Conservation (phyloP, 2,113 vertebrate genomes). For the Mobula hypostoma region DNA sequence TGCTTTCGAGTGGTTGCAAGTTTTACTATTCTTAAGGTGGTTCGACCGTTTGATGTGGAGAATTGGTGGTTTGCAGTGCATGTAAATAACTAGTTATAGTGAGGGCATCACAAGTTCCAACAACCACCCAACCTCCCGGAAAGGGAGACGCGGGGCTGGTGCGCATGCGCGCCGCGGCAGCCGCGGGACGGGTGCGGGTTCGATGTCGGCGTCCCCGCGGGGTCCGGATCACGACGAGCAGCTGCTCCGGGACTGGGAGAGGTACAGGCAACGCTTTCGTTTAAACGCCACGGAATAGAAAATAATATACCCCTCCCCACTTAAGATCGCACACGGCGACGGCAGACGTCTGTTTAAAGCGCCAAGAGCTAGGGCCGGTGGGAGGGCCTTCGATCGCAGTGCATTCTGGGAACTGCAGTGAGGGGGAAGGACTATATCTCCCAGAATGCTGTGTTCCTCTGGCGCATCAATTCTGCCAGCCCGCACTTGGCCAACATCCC, state of each 20-base stretch:
- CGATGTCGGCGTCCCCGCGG: neutral
- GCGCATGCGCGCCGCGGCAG: neutral
- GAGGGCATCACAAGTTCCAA: too few relatives aligned
- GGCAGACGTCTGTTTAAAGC: too few relatives aligned
- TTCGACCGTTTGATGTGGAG: too few relatives aligned
- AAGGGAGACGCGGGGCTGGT: too few relatives aligned
- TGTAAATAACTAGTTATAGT: too few relatives aligned
- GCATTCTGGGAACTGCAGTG: neutral
- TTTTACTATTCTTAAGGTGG: too few relatives aligned
- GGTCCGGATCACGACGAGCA: neutral
- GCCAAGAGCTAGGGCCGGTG: too few relatives aligned
- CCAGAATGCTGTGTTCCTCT: neutral
- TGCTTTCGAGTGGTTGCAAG: too few relatives aligned
- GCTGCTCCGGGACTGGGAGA: slow-evolving; percentile 46
- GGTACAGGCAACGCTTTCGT: slow-evolving; percentile 44
- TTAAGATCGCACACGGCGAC: neutral
- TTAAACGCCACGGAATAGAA: neutral
- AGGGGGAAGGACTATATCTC: neutral
- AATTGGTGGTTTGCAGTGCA: too few relatives aligned
- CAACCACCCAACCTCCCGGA: too few relatives aligned
- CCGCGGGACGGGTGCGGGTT: neutral
- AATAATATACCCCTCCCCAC: neutral
- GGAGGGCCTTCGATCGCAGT: neutral
- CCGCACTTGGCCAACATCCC: too few relatives aligned
- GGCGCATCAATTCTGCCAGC: too few relatives aligned